phyloP scores from a whole-genome alignment of 2,797 vertebrate genomes.

The Fistularia tabacaria region DNA sequence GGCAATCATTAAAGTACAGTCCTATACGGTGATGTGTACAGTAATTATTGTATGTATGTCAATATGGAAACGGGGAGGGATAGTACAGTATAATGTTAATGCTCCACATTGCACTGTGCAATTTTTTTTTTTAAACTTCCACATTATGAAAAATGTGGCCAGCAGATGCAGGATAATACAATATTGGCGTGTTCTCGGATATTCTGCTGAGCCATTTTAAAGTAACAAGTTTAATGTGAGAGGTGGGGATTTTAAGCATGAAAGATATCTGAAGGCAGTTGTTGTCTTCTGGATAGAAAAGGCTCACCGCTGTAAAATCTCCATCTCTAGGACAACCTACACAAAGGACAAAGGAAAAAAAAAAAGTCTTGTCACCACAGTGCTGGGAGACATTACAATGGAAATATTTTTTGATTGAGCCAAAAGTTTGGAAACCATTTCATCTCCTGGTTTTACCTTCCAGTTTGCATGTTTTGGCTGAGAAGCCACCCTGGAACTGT shows the following conservation, averaged over 20 bases:
- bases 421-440: not conserved
- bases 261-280: slow-evolving; percentile 94
- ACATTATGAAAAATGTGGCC: too few relatives aligned
- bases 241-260: not conserved
- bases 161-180: too few relatives aligned
- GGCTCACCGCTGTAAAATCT: slow-evolving; percentile 63
- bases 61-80: too few relatives aligned
- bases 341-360: slow-evolving; percentile 17
- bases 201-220: not conserved
- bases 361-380: too few relatives aligned
- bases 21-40: too few relatives aligned
- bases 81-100: too few relatives aligned
- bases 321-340: slow-evolving; percentile 76
- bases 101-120: too few relatives aligned
- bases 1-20: too few relatives aligned
- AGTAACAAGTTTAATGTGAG: not conserved
- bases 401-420: not conserved
- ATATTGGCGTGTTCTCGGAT: too few relatives aligned
- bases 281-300: slow-evolving; percentile 87
- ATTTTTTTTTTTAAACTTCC: too few relatives aligned
- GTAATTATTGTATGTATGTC: too few relatives aligned
- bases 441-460: slow-evolving; percentile 75
- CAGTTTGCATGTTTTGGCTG: slow-evolving; percentile 80
- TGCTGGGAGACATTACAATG: not conserved
- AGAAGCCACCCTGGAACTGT: slow-evolving; percentile 97